Evolutionary conservation across 1,140 invertebrate genomes (phyloP), one percentile per base, ranked within the genome.

Genomic region (Calephelis virginiensis): DNA sequence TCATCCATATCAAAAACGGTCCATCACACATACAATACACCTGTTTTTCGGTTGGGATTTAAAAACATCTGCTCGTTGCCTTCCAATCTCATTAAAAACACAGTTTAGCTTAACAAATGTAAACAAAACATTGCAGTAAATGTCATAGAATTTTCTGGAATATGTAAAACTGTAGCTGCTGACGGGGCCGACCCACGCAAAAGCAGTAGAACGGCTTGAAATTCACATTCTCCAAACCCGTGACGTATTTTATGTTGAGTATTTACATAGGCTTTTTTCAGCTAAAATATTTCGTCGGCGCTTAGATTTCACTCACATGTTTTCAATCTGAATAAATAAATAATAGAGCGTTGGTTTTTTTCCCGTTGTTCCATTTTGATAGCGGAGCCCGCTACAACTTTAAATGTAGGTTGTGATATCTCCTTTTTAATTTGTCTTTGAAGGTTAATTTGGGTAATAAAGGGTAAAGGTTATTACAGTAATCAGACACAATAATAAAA

Each of bases 221-320:
- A 74, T 70, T 76, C 71, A 71, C 74, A 75, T 71, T 71, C 71
- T 68, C 74, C 68, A 63, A 72, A 69, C 69, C 66, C 63, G 74
- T 74, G 74, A 74, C 72, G 70, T 66, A 74, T 74, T 76, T 73
- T 64, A 73, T 66, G 69, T 71, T 63, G 65, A 71, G 71, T 73
- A 73, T 76, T 73, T 71, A 71, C 69, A 66, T 71, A 53, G 65
- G 62, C 67, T 71, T 76, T 76, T 73, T 66, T 71, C 69, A 73
- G 73, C 74, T 73, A 76, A 71, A 73, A 74, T 76, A 70, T 76
- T 76, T 73, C 70, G 71, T 73, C 68, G 64, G 56, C 63, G 74
- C 69, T 73, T 76, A 76, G 74, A 66, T 71, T 76, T 68, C 63
- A 66, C 72, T 71, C 71, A 63, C 28, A 48, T 68, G 70, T 63